Conservation (phyloP, 2,113 vertebrate genomes). For the Hippocampus comes region DNA sequence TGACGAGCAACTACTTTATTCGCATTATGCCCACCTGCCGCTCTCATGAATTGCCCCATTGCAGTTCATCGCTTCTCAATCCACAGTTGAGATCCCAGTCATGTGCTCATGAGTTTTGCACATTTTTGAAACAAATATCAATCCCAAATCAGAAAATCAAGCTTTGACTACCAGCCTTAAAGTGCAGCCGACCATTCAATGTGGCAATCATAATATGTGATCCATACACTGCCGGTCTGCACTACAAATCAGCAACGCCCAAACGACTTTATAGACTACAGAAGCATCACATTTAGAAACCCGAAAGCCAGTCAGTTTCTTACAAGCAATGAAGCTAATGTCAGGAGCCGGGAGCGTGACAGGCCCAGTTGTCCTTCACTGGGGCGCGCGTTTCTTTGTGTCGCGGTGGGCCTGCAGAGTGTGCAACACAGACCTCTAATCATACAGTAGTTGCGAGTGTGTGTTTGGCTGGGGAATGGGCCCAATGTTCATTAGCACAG, state of each 20-base stretch:
- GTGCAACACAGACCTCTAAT: constrained; percentile 63
- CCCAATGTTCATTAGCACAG: constrained; percentile 76
- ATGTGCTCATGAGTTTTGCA: background rate
- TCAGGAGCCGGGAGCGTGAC: constrained; percentile 27
- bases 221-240: background rate
- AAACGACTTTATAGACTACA: constrained; percentile 29
- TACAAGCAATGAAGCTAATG: constrained; percentile 29
- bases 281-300: constrained; percentile 20
- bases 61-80: background rate
- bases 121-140: background rate
- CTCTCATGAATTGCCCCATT: background rate
- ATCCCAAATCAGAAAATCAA: background rate
- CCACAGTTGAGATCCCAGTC: background rate
- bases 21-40: background rate
- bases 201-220: background rate
- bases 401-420: constrained; percentile 43
- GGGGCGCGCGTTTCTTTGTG: constrained; percentile 49
- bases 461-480: constrained; percentile 49
- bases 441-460: constrained; percentile 49
- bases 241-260: constrained; percentile 9
- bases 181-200: background rate
- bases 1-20: background rate
- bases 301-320: constrained; percentile 24
- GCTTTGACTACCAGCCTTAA: constrained; percentile 1
- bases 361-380: constrained; percentile 50